Evolutionary conservation across 2,113 vertebrate genomes (phyloP).

Genomic region (Monarcha castaneiventris): DNA sequence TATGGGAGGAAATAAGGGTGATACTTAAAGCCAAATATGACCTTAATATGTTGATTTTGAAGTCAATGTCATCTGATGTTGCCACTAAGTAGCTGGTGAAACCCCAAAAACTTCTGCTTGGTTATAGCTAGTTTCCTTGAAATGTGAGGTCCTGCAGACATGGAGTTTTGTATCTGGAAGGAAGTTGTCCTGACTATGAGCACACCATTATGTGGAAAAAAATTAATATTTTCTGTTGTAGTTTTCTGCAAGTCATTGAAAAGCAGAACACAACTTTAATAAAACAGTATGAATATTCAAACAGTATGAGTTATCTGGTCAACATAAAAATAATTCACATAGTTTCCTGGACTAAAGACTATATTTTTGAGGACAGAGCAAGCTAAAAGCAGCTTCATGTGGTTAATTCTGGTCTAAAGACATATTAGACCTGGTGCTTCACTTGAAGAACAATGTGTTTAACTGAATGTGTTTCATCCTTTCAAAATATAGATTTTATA

Average conservation of each 20-base stretch:
- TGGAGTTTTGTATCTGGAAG: not conserved
- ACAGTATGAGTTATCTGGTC: not conserved
- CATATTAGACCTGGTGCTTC: not conserved
- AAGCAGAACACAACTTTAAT: not conserved
- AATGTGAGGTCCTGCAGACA: not conserved
- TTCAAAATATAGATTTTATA: not conserved
- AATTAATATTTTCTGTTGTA: not conserved
- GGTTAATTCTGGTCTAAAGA: not conserved
- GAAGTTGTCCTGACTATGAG: not conserved
- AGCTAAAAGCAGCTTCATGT: not conserved
- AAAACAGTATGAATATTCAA: not conserved
- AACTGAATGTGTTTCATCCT: not conserved
- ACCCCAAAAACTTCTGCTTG: not conserved
- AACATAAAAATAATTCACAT: not conserved
- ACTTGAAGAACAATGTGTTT: not conserved
- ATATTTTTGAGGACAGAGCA: not conserved
- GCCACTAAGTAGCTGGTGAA: not conserved
- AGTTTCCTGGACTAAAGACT: not conserved
- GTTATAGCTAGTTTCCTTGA: not conserved
- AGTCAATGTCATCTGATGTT: not conserved
- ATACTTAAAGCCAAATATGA: not conserved
- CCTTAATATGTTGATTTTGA: not conserved
- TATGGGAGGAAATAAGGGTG: not conserved
- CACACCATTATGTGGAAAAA: not conserved
- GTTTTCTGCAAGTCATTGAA: not conserved